phyloP scores from a whole-genome alignment of 2,888 invertebrate species.

The Drosophila merina region DNA sequence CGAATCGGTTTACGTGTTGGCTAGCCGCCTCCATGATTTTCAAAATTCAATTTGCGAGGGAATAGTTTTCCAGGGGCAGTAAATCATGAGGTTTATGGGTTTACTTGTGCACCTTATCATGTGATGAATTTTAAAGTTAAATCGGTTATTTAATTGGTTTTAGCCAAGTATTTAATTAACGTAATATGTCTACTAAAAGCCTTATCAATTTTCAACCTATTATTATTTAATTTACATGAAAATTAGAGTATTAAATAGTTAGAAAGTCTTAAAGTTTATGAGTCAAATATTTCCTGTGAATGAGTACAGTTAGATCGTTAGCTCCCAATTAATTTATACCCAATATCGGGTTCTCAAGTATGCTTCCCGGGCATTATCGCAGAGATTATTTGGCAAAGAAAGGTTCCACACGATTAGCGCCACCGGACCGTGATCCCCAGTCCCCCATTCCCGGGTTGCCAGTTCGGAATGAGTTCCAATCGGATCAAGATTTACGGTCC shows the following conservation, averaged over 20 bases:
- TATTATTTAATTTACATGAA: not conserved
- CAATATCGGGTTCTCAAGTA: slow-evolving; percentile 40
- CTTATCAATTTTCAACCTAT: not conserved
- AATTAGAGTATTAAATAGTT: not conserved
- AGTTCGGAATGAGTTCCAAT: slow-evolving; percentile 46
- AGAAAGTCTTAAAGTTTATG: not conserved
- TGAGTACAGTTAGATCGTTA: slow-evolving; percentile 29
- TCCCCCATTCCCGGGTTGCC: not conserved
- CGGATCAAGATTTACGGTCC: slow-evolving; percentile 55
- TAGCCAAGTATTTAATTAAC: not conserved
- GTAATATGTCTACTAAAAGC: not conserved
- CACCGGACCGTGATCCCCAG: slow-evolving; percentile 30
- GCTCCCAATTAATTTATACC: slow-evolving; percentile 33
- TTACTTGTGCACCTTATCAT: slow-evolving; percentile 1
- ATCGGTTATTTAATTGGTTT: not conserved
- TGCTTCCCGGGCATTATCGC: slow-evolving; percentile 29
- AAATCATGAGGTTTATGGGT: not conserved
- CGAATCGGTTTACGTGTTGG: slow-evolving; percentile 5
- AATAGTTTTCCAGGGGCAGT: not conserved
- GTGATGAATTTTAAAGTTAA: not conserved
- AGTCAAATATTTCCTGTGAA: not conserved
- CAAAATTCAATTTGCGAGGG: not conserved
- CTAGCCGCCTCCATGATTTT: not conserved
- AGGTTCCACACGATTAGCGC: slow-evolving; percentile 62
- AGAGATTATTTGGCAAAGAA: slow-evolving; percentile 36